Percentiles rank a stretch among this genome's conserved stretches.
phyloP scores from a whole-genome alignment of 37 sponge, comb jelly and placozoan genomes.

The Diacarnus erythraeanus region DNA sequence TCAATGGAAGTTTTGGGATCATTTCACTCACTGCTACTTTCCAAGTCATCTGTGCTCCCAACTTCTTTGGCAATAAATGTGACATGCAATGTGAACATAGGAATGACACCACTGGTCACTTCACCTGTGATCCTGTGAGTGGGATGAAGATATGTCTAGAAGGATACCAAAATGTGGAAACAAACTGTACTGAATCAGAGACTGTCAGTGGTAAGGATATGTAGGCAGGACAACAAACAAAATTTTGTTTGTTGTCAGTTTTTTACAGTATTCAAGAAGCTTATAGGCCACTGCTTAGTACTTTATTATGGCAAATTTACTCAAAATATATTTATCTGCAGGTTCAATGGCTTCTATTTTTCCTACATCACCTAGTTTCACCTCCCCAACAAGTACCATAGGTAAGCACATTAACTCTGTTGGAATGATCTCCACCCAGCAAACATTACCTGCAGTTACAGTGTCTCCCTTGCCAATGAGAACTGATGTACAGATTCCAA shows the following conservation, averaged over 20 bases:
- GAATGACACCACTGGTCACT: slow-evolving; percentile 10
- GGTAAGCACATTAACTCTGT: background rate
- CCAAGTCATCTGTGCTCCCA: slow-evolving; percentile 1
- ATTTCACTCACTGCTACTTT: background rate
- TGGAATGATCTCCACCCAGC: background rate
- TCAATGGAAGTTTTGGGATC: background rate
- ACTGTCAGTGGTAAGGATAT: background rate
- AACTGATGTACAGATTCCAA: background rate
- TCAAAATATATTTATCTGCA: background rate
- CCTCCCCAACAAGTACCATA: background rate
- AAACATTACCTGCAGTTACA: background rate
- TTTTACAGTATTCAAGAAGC: too few relatives aligned
- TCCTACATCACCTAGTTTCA: background rate
- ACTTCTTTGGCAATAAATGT: slow-evolving; percentile 19
- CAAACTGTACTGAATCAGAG: background rate
- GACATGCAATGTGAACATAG: slow-evolving; percentile 6
- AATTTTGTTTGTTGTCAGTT: background rate
- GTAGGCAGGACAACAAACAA: too few relatives aligned
- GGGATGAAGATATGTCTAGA: slow-evolving; percentile 11
- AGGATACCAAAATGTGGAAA: slow-evolving; percentile 18
- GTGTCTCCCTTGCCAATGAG: background rate
- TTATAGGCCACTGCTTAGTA: background rate
- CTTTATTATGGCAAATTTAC: background rate
- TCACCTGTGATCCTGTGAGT: slow-evolving; percentile 5
- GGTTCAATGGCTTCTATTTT: background rate